A percentile compares a stretch with the other conserved stretches of the same genome.
phyloP scores from a whole-genome alignment of 1,140 invertebrate genomes.

The Homalodisca vitripennis region DNA sequence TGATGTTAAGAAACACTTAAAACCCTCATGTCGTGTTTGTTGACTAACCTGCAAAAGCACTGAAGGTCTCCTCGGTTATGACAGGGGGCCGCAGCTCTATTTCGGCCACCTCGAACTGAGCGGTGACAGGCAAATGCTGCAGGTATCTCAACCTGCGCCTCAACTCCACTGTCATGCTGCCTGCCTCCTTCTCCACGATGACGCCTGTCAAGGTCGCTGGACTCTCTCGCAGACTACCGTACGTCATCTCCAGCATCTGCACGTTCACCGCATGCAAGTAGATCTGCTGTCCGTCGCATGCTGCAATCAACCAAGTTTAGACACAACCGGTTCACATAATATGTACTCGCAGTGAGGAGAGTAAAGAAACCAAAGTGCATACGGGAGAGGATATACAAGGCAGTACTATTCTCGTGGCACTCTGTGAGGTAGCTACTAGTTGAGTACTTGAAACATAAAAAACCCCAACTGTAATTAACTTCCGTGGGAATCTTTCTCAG shows the following conservation, averaged over 20 bases:
- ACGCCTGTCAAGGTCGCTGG: constrained; percentile 71
- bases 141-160: constrained; percentile 76
- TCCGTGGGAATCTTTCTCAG: too few species aligned
- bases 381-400: too few species aligned
- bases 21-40: too few species aligned
- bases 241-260: constrained; percentile 83
- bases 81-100: constrained; percentile 72
- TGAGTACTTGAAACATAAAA: too few species aligned
- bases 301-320: too few species aligned
- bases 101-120: constrained; percentile 88
- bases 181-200: constrained; percentile 81
- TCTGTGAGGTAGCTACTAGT: too few species aligned
- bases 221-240: constrained; percentile 75
- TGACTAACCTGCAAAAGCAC: too few species aligned
- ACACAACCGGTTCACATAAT: constrained; percentile 39
- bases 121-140: constrained; percentile 85
- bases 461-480: too few species aligned
- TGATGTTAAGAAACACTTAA: too few species aligned
- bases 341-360: too few species aligned
- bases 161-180: constrained; percentile 79
- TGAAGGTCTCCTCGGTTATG: constrained; percentile 64
- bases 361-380: background rate
- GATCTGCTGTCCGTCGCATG: constrained; percentile 86
- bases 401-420: background rate
- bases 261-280: constrained; percentile 91